phyloP scores from a whole-genome alignment of 2,113 vertebrate genomes.

The Lonchura striata region DNA sequence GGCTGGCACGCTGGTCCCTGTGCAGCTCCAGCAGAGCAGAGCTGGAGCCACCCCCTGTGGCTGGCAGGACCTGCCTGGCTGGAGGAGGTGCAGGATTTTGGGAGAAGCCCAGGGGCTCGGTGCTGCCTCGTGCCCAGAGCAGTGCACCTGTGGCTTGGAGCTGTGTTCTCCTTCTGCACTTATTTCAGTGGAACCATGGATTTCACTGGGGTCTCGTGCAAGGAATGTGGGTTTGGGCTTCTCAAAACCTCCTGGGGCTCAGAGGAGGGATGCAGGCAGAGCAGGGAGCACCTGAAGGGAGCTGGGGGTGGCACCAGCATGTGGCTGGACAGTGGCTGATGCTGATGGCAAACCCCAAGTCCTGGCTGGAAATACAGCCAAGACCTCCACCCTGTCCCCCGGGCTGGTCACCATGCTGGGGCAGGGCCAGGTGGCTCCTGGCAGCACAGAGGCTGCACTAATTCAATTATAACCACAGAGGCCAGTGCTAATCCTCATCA shows the following conservation, averaged over 20 bases:
- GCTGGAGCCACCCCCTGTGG: neutral
- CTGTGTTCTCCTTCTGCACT: neutral
- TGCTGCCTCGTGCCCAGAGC: fast-evolving
- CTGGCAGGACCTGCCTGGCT: neutral
- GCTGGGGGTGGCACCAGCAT: neutral
- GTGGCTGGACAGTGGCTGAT: neutral
- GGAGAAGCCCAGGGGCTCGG: neutral
- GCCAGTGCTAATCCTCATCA: neutral
- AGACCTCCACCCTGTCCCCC: neutral
- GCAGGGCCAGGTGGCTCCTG: neutral
- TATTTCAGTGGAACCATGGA: fast-evolving
- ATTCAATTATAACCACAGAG: conserved; percentile 8
- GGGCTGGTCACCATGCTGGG: neutral
- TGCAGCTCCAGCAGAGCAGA: neutral
- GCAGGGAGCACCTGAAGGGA: neutral
- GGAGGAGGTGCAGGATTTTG: neutral
- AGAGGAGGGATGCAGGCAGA: neutral
- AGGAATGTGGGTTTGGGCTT: fast-evolving
- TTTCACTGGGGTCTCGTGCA: fast-evolving
- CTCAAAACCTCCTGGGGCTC: neutral
- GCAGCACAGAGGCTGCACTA: neutral
- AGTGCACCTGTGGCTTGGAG: fast-evolving
- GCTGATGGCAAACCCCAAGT: neutral
- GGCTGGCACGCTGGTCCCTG: neutral
- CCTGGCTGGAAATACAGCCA: neutral